A percentile compares a stretch with the other conserved stretches of the same genome.
Evolutionary conservation across 2,113 vertebrate genomes (phyloP).

Genomic region (Sapajus apella): DNA sequence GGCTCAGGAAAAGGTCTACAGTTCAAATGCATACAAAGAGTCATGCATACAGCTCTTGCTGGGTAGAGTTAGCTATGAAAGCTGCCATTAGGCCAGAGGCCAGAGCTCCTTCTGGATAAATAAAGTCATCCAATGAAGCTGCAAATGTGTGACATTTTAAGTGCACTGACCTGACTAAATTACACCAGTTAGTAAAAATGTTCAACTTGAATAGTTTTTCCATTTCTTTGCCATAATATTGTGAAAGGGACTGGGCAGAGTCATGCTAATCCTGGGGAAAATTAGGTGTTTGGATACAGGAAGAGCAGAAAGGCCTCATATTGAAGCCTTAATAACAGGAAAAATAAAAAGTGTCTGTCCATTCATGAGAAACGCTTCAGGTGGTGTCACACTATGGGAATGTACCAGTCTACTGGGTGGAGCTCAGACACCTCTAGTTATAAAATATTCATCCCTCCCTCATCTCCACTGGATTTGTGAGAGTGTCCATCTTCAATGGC

Average conservation of each 20-base stretch:
- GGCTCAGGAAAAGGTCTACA: not conserved
- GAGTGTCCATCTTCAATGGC: not conserved
- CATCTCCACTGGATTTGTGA: not conserved
- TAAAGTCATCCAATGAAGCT: conserved; percentile 38
- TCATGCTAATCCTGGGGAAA: not conserved
- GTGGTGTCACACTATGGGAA: not conserved
- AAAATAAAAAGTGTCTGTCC: not conserved
- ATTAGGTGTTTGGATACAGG: conserved; percentile 23
- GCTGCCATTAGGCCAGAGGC: not conserved
- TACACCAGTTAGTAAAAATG: conserved; percentile 39
- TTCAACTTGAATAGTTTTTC: conserved; percentile 58
- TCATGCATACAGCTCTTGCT: not conserved
- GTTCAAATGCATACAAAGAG: not conserved
- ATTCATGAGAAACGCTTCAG: not conserved
- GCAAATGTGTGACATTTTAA: conserved; percentile 47
- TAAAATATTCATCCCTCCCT: not conserved
- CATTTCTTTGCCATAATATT: conserved; percentile 52
- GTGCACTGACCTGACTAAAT: conserved; percentile 40
- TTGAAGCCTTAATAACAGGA: not conserved
- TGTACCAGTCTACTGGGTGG: not conserved
- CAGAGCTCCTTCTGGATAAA: conserved; percentile 20
- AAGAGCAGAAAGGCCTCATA: not conserved
- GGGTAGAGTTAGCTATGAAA: not conserved
- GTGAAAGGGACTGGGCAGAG: conserved; percentile 12
- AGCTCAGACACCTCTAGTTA: not conserved